Evolutionary conservation across 2,797 vertebrate genomes (phyloP), one percentile per base, ranked within the genome.

Genomic region (Crocidura indochinensis): DNA sequence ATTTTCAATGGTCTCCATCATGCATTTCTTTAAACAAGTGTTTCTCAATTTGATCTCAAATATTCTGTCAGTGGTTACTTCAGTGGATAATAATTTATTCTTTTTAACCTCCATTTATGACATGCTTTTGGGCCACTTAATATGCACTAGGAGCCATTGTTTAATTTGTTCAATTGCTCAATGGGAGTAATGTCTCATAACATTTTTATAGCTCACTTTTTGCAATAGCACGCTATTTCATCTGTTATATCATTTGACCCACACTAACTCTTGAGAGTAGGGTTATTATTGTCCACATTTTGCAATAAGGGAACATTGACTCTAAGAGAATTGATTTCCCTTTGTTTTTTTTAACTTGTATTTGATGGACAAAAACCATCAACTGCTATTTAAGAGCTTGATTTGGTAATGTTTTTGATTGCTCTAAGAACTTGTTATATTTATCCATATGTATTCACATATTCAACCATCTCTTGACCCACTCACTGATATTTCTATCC

Each of bases 161-260:
- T 49, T 29, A 24, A 17, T 31, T 75, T 53, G 10, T 6, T 79
- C 26, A 68, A 2, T 26, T 53, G 8, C 20, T 53, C 22, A 9
- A 17, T 27, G 27, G 5, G 0, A 20, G n/a, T 0, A 11, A 4
- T 20, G 22, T 24, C 69, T 60, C 22, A 20, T 3, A 0, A 22
- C 38, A 31, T 53, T 53, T 53, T 27, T 5, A 12, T 14, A 46
- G 29, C 44, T 65, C 12, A 1, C 22, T 31, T 1, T 47, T 65
- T 8, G 1, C 29, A 53, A 31, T 10, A 22, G 51, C 22, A 29
- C 0, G 1, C 60, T 46, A 2, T 73, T 26, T 5, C 14, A 29
- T 60, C 8, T 60, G 5, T 26, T 15, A 71, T 22, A 5, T 26
- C 29, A 49, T 27, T 6, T 67, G 51, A 49, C 15, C 64, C 84